Base-by-base conservation (phyloP, 2,888 invertebrate species). In the Platerodrilus igneus region DNA sequence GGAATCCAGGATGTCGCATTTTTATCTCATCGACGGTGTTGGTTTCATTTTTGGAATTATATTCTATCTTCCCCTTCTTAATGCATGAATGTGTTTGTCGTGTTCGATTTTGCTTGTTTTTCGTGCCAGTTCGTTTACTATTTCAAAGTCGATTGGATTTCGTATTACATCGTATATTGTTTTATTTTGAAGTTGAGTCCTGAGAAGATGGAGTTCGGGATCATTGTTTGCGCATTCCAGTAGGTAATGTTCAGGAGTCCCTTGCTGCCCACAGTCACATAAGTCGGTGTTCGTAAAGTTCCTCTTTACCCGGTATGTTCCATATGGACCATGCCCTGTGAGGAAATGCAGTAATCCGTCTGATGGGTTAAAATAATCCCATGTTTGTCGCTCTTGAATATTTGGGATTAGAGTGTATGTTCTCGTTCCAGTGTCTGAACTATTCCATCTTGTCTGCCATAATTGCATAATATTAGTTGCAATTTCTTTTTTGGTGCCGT, bases 311-410 rank as follows among this genome's bases (percentile, higher is more conserved):
- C 13, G 15, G 10, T 38, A 25, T 4, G 2, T 9, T 9, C 23
- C 8, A 22, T 10, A 38, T 16, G 38, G 32, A 4, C 32, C 38
- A 10, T 38, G 32, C 2, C 25, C 31, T 4, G 31, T 32, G 1
- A 31, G 18, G 20, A 33, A 38, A 3, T 26, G 32, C 2, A 33
- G 15, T 3, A 32, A 11, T 4, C 38, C 38, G 10, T 4, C 4
- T 3, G 27, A 25, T 4, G 27, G 26, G 13, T 5, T 4, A 3
- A 26, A 13, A 4, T 38, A 23, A 9, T 10, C 14, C 32, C 19
- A n/a, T 3, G 5, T 6, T 3, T 9, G 8, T 6, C 31, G 4
- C 10, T 32, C 32, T 2, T 2, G 4, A 3, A 33, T 19, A n/a
- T 7, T 16, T 7, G 33, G 33, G 6, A 38, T 7, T 1, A 32